phyloP scores from a whole-genome alignment of 2,797 vertebrate genomes.

The Somateria mollissima region DNA sequence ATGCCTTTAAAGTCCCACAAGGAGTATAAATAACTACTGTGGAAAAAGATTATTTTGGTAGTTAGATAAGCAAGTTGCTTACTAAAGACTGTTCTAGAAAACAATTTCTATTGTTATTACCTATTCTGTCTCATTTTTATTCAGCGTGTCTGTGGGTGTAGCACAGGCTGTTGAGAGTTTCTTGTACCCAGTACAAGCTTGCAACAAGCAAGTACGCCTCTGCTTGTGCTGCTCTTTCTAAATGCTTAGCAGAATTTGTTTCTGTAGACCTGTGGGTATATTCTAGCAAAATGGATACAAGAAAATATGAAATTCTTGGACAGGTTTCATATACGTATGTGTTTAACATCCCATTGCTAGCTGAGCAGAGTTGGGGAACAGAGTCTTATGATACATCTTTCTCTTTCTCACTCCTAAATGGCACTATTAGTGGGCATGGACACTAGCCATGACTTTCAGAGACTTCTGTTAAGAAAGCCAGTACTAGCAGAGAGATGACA shows the following conservation, averaged over 20 bases:
- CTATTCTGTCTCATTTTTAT: not conserved
- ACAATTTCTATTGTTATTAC: not conserved
- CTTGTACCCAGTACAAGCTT: not conserved
- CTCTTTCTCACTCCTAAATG: not conserved
- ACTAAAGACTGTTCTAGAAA: not conserved
- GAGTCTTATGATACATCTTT: rapidly evolving
- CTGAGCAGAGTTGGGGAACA: not conserved
- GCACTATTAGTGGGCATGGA: not conserved
- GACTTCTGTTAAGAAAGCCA: not conserved
- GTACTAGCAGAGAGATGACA: not conserved
- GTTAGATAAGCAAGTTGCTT: not conserved
- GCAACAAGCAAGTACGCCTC: not conserved
- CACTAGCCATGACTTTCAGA: not conserved
- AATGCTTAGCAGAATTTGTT: not conserved
- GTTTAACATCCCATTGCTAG: not conserved
- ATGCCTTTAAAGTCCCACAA: not conserved
- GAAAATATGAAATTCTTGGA: not conserved
- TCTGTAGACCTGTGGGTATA: not conserved
- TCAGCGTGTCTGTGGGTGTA: not conserved
- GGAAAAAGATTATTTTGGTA: not conserved
- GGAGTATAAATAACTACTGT: not conserved
- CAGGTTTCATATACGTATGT: not conserved
- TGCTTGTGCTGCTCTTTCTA: not conserved
- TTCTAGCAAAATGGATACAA: not conserved
- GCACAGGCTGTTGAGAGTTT: not conserved